A percentile compares a stretch with the other conserved stretches of the same genome.
Evolutionary conservation across 2,113 vertebrate species (phyloP).

Genomic region (Oreochromis spilurus): DNA sequence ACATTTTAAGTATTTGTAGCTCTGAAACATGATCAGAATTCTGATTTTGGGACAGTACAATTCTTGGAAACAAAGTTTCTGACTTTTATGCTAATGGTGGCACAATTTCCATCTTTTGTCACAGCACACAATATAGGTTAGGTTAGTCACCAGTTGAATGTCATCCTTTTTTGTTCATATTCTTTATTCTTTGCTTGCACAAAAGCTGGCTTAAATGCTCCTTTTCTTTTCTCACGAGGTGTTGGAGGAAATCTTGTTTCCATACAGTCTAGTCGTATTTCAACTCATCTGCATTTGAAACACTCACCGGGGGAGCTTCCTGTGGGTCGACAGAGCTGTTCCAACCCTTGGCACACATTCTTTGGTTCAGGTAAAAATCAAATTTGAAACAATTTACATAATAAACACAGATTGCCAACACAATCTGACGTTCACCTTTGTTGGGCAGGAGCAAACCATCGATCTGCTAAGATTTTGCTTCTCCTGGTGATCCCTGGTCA

Average conservation of each 20-base stretch:
- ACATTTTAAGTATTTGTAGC: background rate
- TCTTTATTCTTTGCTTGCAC: background rate
- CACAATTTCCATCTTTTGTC: background rate
- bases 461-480: slow-evolving; percentile 85
- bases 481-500: slow-evolving; percentile 86
- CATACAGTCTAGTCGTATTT: slow-evolving; percentile 91
- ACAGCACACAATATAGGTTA: background rate
- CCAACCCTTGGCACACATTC: slow-evolving; percentile 79
- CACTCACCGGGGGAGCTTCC: slow-evolving; percentile 80
- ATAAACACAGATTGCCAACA: background rate
- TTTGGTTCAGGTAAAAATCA: slow-evolving; percentile 80
- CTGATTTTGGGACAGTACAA: background rate
- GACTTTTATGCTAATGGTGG: background rate
- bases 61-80: background rate
- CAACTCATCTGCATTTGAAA: slow-evolving; percentile 87
- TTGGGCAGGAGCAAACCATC: slow-evolving; percentile 78
- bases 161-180: background rate
- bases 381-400: background rate
- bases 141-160: background rate
- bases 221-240: slow-evolving; percentile 56
- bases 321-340: slow-evolving; percentile 74
- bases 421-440: background rate
- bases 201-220: background rate
- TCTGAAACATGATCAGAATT: background rate
- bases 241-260: slow-evolving; percentile 93